Conservation (phyloP, 2,113 vertebrate species). For the Chaetops frenatus region DNA sequence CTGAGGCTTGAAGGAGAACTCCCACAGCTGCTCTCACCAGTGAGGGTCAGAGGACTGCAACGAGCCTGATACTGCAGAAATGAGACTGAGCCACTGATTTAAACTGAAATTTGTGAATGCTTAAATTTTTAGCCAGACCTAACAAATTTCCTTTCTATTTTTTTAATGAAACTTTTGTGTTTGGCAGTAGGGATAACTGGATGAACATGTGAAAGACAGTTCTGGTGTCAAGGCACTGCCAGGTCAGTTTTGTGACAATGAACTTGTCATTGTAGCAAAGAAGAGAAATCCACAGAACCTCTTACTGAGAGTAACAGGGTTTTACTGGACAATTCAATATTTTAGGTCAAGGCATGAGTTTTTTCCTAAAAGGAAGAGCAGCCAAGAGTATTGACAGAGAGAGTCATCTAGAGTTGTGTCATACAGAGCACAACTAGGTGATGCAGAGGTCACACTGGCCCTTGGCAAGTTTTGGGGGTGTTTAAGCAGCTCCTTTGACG, state of each 20-base stretch:
- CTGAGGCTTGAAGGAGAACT: background rate
- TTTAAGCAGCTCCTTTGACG: background rate
- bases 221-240: background rate
- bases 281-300: background rate
- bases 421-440: background rate
- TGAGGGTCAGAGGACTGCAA: background rate
- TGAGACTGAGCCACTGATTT: background rate
- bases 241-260: background rate
- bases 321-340: background rate
- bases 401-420: background rate
- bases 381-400: background rate
- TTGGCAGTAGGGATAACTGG: background rate
- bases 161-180: background rate
- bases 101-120: background rate
- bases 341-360: background rate
- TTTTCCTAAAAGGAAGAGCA: background rate
- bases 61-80: background rate
- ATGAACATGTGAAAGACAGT: background rate
- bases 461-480: background rate
- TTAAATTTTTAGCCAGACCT: background rate
- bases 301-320: background rate
- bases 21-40: background rate
- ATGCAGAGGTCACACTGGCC: background rate
- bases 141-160: background rate
- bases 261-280: background rate